Conservation (phyloP, 2,797 vertebrate genomes). For the Oreochromis grahami region DNA sequence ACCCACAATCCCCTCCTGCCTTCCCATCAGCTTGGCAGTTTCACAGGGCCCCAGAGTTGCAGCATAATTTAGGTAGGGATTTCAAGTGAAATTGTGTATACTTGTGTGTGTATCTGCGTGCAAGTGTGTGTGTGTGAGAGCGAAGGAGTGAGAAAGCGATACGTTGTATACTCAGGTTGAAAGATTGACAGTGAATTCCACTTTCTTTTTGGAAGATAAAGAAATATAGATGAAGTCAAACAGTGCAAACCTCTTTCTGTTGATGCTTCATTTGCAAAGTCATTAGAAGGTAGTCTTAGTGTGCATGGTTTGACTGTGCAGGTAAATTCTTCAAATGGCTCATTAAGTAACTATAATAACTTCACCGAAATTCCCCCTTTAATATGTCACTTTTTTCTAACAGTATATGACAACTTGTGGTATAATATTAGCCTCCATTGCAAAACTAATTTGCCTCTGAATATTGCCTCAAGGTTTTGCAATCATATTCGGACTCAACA, state of each 20-base stretch:
- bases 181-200: constrained; percentile 42
- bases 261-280: constrained; percentile 33
- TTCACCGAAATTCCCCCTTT: neutral
- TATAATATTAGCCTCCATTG: constrained; percentile 17
- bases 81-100: constrained; percentile 41
- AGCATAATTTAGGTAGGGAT: constrained; percentile 52
- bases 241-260: neutral
- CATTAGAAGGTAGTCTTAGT: neutral
- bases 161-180: constrained; percentile 18
- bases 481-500: constrained; percentile 14
- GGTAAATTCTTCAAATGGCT: constrained; percentile 29
- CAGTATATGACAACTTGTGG: constrained; percentile 16
- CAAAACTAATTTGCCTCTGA: constrained; percentile 29
- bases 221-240: constrained; percentile 8
- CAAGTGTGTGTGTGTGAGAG: neutral
- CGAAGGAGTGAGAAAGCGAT: constrained; percentile 8
- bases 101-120: constrained; percentile 5
- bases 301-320: constrained; percentile 3
- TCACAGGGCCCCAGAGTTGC: constrained; percentile 37
- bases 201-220: constrained; percentile 38
- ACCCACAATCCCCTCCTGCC: constrained; percentile 59
- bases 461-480: constrained; percentile 26
- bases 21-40: constrained; percentile 62
- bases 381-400: constrained; percentile 9
- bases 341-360: constrained; percentile 15